A percentile compares a stretch with the other conserved stretches of the same genome.
phyloP scores from a whole-genome alignment of 30 jellyfish, hydroid and myxozoan genomes.

The Haliclystus octoradiatus region DNA sequence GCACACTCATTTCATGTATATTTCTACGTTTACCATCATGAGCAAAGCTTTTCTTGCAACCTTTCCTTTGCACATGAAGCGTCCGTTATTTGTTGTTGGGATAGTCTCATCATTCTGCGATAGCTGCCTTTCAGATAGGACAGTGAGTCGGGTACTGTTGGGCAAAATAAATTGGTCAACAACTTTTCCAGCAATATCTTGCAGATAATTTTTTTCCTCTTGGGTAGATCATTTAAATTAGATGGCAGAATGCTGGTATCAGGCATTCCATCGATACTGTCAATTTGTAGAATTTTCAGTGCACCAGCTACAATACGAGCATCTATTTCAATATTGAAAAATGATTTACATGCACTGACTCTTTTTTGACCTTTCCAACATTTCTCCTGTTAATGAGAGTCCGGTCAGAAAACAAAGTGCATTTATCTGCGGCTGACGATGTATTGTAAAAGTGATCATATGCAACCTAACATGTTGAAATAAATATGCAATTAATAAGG shows the following conservation, averaged over 20 bases:
- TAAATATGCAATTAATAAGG: no score
- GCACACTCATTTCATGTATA: conserved; percentile 6
- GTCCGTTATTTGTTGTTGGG: no score
- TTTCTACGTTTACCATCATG: conserved; percentile 13
- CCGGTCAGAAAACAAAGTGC: conserved; percentile 21
- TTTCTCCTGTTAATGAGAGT: conserved; percentile 18
- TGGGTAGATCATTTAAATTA: no score
- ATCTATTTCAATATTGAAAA: conserved; percentile 15
- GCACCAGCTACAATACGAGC: conserved; percentile 32
- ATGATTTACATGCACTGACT: conserved; percentile 22
- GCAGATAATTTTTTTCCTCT: no score
- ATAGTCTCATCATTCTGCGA: no score
- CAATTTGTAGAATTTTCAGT: conserved; percentile 7
- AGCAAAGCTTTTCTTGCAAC: conserved; percentile 2
- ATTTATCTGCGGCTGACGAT: conserved; percentile 15
- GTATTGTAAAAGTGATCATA: conserved; percentile 12
- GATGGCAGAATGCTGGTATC: background rate
- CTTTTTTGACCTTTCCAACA: conserved; percentile 18
- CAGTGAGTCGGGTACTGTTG: no score
- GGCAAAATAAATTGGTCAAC: no score
- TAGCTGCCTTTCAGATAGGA: no score
- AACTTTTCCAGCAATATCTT: no score
- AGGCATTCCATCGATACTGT: conserved; percentile 11
- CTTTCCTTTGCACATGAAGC: no score
- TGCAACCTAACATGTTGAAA: conserved; percentile 17